phyloP scores from a whole-genome alignment of 2,888 invertebrate species.

The Zaprionus obscuricornis region DNA sequence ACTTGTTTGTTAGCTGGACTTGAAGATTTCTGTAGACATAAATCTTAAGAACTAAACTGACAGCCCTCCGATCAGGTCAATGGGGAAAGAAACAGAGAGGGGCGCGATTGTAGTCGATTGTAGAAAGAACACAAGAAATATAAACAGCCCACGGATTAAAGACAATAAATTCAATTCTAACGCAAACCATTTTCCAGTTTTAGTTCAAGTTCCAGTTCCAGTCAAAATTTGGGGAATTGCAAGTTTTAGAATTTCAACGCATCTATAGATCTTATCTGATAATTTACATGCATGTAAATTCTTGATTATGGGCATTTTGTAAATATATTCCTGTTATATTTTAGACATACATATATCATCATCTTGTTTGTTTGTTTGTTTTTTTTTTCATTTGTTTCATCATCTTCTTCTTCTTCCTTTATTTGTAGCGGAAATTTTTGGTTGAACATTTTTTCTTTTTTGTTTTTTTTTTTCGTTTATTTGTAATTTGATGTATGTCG shows the following conservation, averaged over 20 bases:
- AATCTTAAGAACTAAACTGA: slow-evolving; percentile 61
- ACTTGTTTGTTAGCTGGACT: slow-evolving; percentile 65
- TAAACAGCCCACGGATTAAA: slow-evolving; percentile 21
- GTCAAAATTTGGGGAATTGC: no score
- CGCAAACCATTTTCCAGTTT: no score
- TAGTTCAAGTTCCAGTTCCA: no score
- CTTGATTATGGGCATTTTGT: no score
- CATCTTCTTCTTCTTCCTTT: not conserved
- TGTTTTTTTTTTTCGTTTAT: slow-evolving; percentile 6
- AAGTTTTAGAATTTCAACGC: no score
- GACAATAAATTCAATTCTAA: slow-evolving; percentile 47
- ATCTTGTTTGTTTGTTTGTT: no score
- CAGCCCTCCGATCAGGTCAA: slow-evolving; percentile 21
- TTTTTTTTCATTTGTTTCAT: no score
- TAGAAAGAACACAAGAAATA: slow-evolving; percentile 4
- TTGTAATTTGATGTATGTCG: slow-evolving; percentile 29
- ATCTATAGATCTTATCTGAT: no score
- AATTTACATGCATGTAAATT: no score
- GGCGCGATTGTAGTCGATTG: slow-evolving; percentile 4
- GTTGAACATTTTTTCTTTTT: slow-evolving; percentile 11
- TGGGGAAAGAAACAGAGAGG: not conserved
- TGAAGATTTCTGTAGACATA: slow-evolving; percentile 60
- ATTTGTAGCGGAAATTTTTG: slow-evolving; percentile 8
- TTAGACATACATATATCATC: no score
- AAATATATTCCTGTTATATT: no score